Evolutionary conservation across 2,797 vertebrate species (phyloP), one percentile per base, ranked within the genome.

Genomic region (Arremon brunneinucha): DNA sequence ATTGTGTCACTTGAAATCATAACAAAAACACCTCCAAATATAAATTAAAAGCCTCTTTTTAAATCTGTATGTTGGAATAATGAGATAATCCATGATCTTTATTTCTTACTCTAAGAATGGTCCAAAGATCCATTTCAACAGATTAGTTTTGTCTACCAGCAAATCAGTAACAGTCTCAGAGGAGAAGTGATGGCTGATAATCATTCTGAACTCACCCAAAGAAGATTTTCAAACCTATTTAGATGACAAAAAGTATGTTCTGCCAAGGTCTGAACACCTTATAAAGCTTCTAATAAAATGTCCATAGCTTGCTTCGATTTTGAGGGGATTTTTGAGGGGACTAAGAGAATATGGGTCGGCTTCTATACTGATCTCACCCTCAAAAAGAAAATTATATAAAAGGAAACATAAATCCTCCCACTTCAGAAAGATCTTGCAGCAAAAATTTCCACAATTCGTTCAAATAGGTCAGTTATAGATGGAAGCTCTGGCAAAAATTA

Each of bases 391-490:
- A 72, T 39, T 15, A 62, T 11, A 68, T 53, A 92, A 83, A 93
- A 81, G 32, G 72, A 75, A 83, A 78, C 71, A 83, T 12, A 82
- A 70, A 92, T 63, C 69, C 59, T 74, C 55, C 53, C 34, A 44
- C 62, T 80, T 74, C 49, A 78, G 32, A 81, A 86, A 89, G 35
- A 64, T 53, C 57, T 64, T 64, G 28, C 50, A 57, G 65, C 34
- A 89, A 71, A 88, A 93, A 53, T 47, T 81, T 87, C 93, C 65
- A 78, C 83, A 64, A 53, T 89, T 78, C 55, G 30, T 70, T 81
- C 84, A 96, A 87, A 81, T 87, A 95, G 87, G 93, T 93, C 89
- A 83, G 76, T 90, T 95, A 83, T 91, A 96, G 78, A 90, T 76
- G 77, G 89, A 94, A 90, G 41, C 35, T 71, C 43, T 8, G 69